Evolutionary conservation across 2,888 invertebrate species (phyloP).

Genomic region (Drosophila histrio): DNA sequence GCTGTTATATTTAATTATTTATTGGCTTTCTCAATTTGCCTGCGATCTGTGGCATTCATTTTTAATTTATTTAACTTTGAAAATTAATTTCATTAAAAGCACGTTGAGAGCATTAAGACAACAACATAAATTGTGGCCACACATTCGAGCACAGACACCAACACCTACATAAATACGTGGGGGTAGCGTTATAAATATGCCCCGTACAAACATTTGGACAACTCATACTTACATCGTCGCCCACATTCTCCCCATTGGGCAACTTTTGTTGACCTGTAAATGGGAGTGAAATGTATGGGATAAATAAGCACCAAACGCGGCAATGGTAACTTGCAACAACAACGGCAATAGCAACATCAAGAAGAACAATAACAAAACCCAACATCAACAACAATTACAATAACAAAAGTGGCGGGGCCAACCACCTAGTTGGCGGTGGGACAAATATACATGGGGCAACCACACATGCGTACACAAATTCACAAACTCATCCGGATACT

Average conservation of each 20-base stretch:
- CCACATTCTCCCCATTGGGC: conserved; percentile 35
- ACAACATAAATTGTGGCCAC: conserved; percentile 49
- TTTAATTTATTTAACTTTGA: conserved; percentile 42
- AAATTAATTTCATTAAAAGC: conserved; percentile 70
- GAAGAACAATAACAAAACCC: conserved; percentile 26
- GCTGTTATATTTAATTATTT: background rate
- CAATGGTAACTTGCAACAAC: conserved; percentile 31
- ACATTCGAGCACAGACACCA: conserved; percentile 6
- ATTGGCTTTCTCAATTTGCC: background rate
- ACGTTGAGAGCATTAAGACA: conserved; percentile 39
- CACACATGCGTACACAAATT: conserved; percentile 25
- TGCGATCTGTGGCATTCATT: conserved; percentile 5
- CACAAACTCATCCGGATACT: conserved; percentile 17
- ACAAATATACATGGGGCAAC: conserved; percentile 21
- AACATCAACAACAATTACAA: conserved; percentile 46
- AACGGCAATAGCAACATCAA: conserved; percentile 31
- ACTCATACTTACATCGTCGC: conserved; percentile 15
- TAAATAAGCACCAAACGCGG: conserved; percentile 58
- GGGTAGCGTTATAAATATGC: conserved; percentile 59
- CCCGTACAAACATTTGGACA: conserved; percentile 41
- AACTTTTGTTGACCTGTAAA: conserved; percentile 52
- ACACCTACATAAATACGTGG: conserved; percentile 16
- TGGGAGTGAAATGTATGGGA: conserved; percentile 29
- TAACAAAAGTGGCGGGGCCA: conserved; percentile 15
- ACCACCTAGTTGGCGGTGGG: conserved; percentile 22